Percentiles rank a stretch among this genome's conserved stretches.
phyloP scores from a whole-genome alignment of 1,140 invertebrate species.

The Armadillidium nasatum region DNA sequence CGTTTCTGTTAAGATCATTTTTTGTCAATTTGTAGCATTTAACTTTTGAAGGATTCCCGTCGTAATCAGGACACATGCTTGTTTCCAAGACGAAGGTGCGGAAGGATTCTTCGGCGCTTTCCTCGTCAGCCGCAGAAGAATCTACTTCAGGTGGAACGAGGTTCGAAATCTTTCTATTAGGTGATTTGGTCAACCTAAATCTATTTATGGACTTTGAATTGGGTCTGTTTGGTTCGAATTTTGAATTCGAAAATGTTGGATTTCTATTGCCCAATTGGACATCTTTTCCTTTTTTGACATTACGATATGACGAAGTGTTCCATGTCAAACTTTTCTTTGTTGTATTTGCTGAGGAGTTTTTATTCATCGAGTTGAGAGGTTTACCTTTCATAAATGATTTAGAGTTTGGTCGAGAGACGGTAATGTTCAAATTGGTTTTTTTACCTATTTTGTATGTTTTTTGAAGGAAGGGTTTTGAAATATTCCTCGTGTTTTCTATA shows the following conservation, averaged over 20 bases:
- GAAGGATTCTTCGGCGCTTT: not conserved
- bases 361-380: no score
- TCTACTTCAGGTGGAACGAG: no score
- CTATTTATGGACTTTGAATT: no score
- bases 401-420: not conserved
- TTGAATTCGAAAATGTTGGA: no score
- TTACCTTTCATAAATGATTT: not conserved
- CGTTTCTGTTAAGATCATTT: not conserved
- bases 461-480: not conserved
- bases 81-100: not conserved
- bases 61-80: not conserved
- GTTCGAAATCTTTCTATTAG: no score
- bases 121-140: not conserved
- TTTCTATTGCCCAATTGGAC: no score
- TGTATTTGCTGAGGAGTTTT: no score
- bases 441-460: not conserved
- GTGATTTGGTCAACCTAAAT: no score
- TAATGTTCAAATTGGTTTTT: not conserved
- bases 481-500: not conserved
- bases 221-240: no score
- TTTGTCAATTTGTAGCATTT: not conserved
- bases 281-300: no score
- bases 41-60: not conserved
- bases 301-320: no score
- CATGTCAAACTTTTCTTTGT: no score